phyloP scores from a whole-genome alignment of 2,797 vertebrate genomes.

The Chelon auratus region DNA sequence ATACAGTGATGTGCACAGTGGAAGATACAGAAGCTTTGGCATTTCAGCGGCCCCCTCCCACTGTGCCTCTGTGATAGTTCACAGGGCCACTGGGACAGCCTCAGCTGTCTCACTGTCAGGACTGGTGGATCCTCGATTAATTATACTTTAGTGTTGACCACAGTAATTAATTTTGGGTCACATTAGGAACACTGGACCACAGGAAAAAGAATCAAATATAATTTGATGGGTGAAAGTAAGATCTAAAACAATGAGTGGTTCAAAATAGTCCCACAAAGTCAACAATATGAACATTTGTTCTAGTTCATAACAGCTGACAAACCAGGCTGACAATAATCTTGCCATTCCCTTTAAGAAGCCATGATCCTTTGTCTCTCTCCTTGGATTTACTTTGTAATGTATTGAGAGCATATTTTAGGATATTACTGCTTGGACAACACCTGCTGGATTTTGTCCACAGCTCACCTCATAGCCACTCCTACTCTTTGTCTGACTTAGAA shows the following conservation, averaged over 20 bases:
- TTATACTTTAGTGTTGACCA: constrained; percentile 37
- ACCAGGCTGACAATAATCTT: not conserved
- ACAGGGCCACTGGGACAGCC: constrained; percentile 31
- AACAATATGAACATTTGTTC: not conserved
- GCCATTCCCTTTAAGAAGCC: not conserved
- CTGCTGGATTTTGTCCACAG: constrained; percentile 49
- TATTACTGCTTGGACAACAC: constrained; percentile 39
- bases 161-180: constrained; percentile 16
- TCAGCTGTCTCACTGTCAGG: constrained; percentile 71
- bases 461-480: constrained; percentile 2
- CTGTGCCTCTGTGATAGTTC: constrained; percentile 50
- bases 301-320: not conserved
- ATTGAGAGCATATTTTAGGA: constrained; percentile 64
- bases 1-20: constrained; percentile 15
- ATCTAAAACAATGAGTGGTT: not conserved
- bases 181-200: constrained; percentile 5
- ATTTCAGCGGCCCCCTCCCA: constrained; percentile 69
- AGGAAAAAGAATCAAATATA: not conserved
- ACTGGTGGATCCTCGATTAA: constrained; percentile 27
- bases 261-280: not conserved
- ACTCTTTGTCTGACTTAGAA: constrained; percentile 5
- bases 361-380: not conserved
- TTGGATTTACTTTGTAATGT: constrained; percentile 62
- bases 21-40: constrained; percentile 58
- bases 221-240: not conserved